phyloP scores from a whole-genome alignment of 2,888 invertebrate genomes.

The Noctua janthina region DNA sequence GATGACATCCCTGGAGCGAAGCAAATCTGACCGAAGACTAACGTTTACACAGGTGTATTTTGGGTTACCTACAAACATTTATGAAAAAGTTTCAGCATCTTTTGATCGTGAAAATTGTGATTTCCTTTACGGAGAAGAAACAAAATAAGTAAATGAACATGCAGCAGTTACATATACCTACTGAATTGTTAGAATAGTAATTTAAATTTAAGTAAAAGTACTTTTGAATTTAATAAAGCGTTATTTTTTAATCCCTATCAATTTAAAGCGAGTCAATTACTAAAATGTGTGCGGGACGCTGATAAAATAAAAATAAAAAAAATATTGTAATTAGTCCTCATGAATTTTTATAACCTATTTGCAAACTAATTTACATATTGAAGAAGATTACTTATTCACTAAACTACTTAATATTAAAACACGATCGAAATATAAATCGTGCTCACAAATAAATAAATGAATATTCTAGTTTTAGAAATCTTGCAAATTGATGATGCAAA shows the following conservation, averaged over 20 bases:
- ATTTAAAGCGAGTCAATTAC: neutral
- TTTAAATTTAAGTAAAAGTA: neutral
- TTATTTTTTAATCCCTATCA: neutral
- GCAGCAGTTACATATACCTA: neutral
- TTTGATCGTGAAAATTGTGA: neutral
- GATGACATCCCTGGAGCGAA: slow-evolving; percentile 36
- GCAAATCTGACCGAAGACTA: slow-evolving; percentile 32
- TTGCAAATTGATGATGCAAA: neutral
- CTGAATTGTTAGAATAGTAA: neutral
- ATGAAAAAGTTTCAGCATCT: neutral
- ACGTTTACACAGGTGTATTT: slow-evolving; percentile 17
- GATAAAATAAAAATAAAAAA: neutral
- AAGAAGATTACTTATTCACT: neutral
- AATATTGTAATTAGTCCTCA: neutral
- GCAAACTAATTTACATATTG: neutral
- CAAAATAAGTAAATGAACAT: neutral
- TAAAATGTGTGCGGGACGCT: neutral
- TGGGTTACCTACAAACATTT: neutral
- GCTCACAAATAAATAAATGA: neutral
- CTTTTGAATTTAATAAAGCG: neutral
- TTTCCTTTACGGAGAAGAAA: neutral
- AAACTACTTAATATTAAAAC: slow-evolving; percentile 1
- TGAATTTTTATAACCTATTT: slow-evolving; percentile 4
- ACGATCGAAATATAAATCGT: neutral
- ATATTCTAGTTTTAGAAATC: neutral